Evolutionary conservation across 2,113 vertebrate genomes (phyloP).

Genomic region (Ploceus nigricollis): DNA sequence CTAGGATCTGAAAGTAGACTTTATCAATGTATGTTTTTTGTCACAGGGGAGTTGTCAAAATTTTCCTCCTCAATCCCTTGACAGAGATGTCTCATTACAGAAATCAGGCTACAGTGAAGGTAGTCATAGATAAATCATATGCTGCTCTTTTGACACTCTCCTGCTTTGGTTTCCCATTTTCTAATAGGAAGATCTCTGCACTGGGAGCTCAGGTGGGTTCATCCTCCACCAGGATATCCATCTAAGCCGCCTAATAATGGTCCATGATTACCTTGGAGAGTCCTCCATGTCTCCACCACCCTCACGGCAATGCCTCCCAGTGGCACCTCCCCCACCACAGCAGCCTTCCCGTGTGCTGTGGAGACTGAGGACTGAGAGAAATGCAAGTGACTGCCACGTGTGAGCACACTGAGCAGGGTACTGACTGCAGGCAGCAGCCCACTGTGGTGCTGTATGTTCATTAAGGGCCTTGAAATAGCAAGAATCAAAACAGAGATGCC

Average conservation of each 20-base stretch:
- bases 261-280: neutral
- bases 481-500: neutral
- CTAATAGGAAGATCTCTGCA: neutral
- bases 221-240: neutral
- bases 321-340: neutral
- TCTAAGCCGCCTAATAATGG: neutral
- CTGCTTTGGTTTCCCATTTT: neutral
- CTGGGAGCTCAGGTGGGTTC: neutral
- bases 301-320: fast-evolving
- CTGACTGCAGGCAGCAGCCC: neutral
- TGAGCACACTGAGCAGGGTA: neutral
- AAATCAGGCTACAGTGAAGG: neutral
- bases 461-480: neutral
- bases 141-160: neutral
- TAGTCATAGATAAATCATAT: neutral
- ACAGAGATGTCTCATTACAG: neutral
- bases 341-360: neutral
- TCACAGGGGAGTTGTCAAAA: neutral
- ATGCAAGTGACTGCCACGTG: fast-evolving
- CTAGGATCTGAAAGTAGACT: neutral
- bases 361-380: neutral
- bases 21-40: neutral
- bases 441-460: neutral
- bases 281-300: neutral
- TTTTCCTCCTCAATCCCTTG: neutral